Base-by-base conservation (phyloP, 2,113 vertebrate genomes). In the Cyprinodon variegatus region DNA sequence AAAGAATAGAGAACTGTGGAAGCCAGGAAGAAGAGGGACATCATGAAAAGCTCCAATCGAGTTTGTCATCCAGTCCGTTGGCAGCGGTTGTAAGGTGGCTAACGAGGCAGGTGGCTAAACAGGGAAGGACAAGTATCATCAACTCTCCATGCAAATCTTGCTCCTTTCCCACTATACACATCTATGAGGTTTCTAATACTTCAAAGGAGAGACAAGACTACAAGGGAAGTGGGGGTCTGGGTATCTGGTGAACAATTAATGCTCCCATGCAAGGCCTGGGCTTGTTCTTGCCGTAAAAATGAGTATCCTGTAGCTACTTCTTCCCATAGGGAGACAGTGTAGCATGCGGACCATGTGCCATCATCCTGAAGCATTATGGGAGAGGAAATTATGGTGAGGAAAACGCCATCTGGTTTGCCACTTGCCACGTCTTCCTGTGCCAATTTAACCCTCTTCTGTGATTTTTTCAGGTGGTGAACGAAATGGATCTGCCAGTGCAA, bases 341-440 rank as follows among this genome's bases (percentile, higher is more conserved):
- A 68, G 77, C 80, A 68, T 71, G 78, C 82, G 80, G 82, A 78
- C 79, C 11, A 60, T 70, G 87, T 37, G 70, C 81, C 72, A 82
- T 11, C 71, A 83, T 83, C 86, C 85, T 81, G 68, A 89, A 90
- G 91, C 91, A 91, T 91, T 91, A 81, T 83, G 79, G 82, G 84
- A 92, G 77, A 91, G 90, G 87, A 93, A 91, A 88, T 89, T 86
- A 80, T 88, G 81, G 89, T 80, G 81, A 90, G 92, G 82, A 78
- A 84, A 77, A 79, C 86, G 88, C 93, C 93, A 94, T 94, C 93
- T 94, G 93, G 88, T 92, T 85, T 89, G 88, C 86, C 88, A 91
- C 91, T 92, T 89, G 90, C 86, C 87, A 82, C 14, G 73, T 84
- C 72, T 89, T 84, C 81, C 77, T 63, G 80, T 89, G 86, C 89